These are phyloP conservation scores for Cremastinae sp. DNA, from an alignment of 2,888 invertebrate genomes.

Conservation along the genomic window DNA sequence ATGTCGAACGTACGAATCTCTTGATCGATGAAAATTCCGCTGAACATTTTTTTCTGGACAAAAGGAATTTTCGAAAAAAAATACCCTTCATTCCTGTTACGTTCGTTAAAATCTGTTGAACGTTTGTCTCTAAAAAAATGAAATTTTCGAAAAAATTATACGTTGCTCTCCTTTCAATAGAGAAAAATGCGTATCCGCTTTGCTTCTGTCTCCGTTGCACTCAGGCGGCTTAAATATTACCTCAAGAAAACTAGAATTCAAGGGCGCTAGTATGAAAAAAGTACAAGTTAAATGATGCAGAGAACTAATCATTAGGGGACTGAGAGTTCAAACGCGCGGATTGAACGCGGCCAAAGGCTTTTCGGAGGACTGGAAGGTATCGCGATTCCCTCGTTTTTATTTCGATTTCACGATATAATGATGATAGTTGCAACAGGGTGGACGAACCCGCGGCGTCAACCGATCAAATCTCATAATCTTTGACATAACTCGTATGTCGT, in stretches of 20 bases:
- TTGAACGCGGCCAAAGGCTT: slow-evolving; percentile 14
- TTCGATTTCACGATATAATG: slow-evolving; percentile 51
- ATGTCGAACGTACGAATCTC: too few species aligned
- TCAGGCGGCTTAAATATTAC: too few species aligned
- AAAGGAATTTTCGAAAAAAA: too few species aligned
- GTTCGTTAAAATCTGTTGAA: too few species aligned
- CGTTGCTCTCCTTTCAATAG: too few species aligned
- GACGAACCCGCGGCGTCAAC: slow-evolving; percentile 58
- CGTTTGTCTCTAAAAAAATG: too few species aligned
- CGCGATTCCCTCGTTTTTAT: slow-evolving; percentile 17
- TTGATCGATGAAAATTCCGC: too few species aligned
- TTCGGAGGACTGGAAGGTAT: slow-evolving; percentile 15
- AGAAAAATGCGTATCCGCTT: too few species aligned
- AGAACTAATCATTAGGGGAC: slow-evolving; percentile 43
- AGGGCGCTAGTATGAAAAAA: background rate
- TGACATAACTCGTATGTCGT: background rate
- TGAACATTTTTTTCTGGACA: too few species aligned
- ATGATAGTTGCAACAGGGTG: slow-evolving; percentile 50
- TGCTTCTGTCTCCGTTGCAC: too few species aligned
- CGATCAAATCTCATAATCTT: slow-evolving; percentile 31
- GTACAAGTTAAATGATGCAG: slow-evolving; percentile 16
- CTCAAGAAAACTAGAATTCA: background rate
- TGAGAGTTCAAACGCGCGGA: slow-evolving; percentile 60
- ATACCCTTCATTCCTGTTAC: too few species aligned
- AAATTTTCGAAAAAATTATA: too few species aligned